Conservation (phyloP, 2,797 vertebrate genomes). For the Smutsia temminckii region DNA sequence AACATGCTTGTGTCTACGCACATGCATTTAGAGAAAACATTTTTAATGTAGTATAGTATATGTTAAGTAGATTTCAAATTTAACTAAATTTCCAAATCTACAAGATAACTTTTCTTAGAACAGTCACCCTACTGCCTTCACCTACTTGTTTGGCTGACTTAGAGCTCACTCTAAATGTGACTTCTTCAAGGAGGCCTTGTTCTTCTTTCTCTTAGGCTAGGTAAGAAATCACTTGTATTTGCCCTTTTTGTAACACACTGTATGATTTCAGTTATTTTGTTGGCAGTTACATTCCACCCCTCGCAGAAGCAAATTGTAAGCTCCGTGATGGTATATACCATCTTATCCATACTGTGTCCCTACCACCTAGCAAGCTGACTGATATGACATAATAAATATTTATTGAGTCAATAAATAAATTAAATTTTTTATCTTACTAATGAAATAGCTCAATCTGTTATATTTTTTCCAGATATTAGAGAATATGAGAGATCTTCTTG, state of each 20-base stretch:
- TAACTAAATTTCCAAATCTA: not conserved
- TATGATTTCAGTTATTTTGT: not conserved
- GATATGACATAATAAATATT: not conserved
- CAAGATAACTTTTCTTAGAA: not conserved
- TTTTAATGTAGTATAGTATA: not conserved
- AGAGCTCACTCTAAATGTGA: not conserved
- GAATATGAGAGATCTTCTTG: not conserved
- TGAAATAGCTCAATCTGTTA: not conserved
- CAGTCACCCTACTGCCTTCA: not conserved
- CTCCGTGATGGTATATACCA: not conserved
- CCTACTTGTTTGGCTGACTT: not conserved
- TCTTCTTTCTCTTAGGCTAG: not conserved
- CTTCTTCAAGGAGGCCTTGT: not conserved
- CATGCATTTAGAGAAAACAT: not conserved
- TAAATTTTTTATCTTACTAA: not conserved
- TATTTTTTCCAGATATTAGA: not conserved
- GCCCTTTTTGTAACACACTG: not conserved
- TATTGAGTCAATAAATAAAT: not conserved
- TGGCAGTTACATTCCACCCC: not conserved
- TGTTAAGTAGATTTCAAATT: not conserved
- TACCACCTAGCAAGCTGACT: not conserved
- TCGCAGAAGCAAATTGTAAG: not conserved
- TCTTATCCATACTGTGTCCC: not conserved
- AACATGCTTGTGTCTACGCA: not conserved
- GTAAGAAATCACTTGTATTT: not conserved